Evolutionary conservation across 2,797 vertebrate species (phyloP).

Genomic region (Hoplostethus atlanticus): DNA sequence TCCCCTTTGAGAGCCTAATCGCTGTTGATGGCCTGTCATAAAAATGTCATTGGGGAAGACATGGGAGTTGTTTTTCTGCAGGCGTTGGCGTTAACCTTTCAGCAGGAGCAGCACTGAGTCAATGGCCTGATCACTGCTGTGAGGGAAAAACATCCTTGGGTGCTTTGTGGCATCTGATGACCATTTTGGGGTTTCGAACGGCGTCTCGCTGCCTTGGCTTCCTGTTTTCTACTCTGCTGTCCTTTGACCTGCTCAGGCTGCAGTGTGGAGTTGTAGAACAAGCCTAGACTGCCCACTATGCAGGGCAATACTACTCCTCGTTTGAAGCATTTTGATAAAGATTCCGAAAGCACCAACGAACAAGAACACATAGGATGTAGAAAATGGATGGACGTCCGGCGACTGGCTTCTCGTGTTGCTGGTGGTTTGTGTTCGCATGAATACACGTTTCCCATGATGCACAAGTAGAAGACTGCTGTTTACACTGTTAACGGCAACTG

Average conservation of each 20-base stretch:
- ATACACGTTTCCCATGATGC: too few species aligned
- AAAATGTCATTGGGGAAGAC: conserved; percentile 14
- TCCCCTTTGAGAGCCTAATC: conserved; percentile 20
- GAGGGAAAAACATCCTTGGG: conserved; percentile 3
- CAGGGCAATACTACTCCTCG: too few species aligned
- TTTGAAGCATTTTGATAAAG: too few species aligned
- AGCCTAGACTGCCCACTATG: neutral
- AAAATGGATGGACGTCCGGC: too few species aligned
- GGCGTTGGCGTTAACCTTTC: conserved; percentile 8
- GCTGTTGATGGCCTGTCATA: conserved; percentile 24
- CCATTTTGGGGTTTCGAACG: neutral
- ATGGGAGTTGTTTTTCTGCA: conserved; percentile 3
- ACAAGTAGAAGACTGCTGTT: too few species aligned
- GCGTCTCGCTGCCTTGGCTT: neutral
- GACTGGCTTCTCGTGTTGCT: too few species aligned
- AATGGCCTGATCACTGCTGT: conserved; percentile 3
- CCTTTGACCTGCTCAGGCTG: neutral
- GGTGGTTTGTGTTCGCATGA: too few species aligned
- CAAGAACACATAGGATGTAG: too few species aligned
- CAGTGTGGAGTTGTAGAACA: neutral
- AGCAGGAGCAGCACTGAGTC: conserved; percentile 15
- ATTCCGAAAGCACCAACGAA: too few species aligned
- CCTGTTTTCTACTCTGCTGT: neutral
- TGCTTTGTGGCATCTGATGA: neutral
- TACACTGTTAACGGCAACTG: too few species aligned